Evolutionary conservation across 2,888 invertebrate species (phyloP).

Genomic region (Ferrisia virgata): DNA sequence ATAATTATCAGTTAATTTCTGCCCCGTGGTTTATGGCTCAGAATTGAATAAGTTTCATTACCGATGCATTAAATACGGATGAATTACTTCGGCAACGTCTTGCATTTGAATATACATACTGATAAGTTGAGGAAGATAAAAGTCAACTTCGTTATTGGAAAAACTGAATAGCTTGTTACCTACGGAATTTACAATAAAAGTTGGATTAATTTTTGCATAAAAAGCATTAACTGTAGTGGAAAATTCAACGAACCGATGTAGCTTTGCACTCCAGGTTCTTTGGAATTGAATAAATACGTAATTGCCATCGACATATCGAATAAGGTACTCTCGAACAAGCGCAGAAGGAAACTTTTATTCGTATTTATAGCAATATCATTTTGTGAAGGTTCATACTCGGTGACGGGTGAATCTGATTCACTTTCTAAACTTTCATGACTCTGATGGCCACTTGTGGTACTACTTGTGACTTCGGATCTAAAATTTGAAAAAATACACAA

Average conservation of each 20-base stretch:
- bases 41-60: constrained; percentile 51
- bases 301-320: constrained; percentile 99
- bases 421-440: constrained; percentile 47
- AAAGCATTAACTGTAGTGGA: not conserved
- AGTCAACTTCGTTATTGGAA: constrained; percentile 86
- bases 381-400: constrained; percentile 1
- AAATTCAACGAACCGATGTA: constrained; percentile 71
- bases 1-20: not conserved
- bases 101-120: constrained; percentile 98
- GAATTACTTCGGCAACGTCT: constrained; percentile 90
- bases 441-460: constrained; percentile 36
- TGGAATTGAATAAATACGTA: constrained; percentile 95
- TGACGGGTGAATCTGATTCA: constrained; percentile 20
- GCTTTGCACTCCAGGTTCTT: constrained; percentile 95
- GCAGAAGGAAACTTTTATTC: constrained; percentile 68
- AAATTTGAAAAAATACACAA: not conserved
- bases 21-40: constrained; percentile 3
- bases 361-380: not conserved
- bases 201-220: not conserved
- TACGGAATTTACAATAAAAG: constrained; percentile 52
- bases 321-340: constrained; percentile 94
- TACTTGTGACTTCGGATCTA: constrained; percentile 47
- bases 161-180: constrained; percentile 96
- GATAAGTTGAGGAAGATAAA: constrained; percentile 95
- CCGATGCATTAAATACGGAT: constrained; percentile 78